phyloP scores from a whole-genome alignment of 1,140 invertebrate species.

The Brachystomella parvula region DNA sequence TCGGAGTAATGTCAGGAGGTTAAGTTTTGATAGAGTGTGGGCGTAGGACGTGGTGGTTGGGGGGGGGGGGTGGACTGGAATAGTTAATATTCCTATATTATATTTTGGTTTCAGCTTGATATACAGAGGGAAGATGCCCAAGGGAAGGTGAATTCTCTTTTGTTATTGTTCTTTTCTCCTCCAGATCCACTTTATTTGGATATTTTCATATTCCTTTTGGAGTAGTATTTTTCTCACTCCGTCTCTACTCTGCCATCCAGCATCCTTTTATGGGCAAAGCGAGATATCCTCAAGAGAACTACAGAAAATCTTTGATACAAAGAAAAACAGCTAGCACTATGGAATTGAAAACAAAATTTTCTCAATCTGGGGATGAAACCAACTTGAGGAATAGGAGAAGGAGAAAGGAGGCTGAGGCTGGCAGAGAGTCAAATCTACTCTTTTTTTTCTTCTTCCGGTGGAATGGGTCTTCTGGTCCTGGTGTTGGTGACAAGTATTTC shows the following conservation, averaged over 20 bases:
- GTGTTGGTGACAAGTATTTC: slow-evolving; percentile 2
- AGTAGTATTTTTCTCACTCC: not conserved
- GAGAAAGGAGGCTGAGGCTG: not conserved
- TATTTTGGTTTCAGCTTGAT: not conserved
- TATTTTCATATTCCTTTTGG: slow-evolving; percentile 1
- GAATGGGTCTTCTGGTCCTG: not conserved
- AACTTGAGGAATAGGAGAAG: not conserved
- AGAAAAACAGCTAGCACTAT: not conserved
- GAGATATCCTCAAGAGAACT: too few relatives aligned
- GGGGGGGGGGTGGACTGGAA: not conserved
- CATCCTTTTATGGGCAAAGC: not conserved
- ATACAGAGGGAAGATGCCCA: not conserved
- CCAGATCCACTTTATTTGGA: slow-evolving; percentile 7
- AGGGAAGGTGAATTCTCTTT: slow-evolving; percentile 9
- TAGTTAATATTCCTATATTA: not conserved
- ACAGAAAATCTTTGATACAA: too few relatives aligned
- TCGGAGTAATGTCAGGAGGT: not conserved
- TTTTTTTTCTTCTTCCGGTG: not conserved
- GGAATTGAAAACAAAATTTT: not conserved
- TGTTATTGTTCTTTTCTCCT: slow-evolving; percentile 1
- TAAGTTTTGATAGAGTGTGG: not conserved
- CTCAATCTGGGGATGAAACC: not conserved
- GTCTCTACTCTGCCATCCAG: not conserved
- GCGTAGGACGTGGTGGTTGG: not conserved
- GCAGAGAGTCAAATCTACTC: not conserved